Evolutionary conservation across 2,113 vertebrate species (phyloP), one percentile per base, ranked within the genome.

Genomic region (Vidua macroura): DNA sequence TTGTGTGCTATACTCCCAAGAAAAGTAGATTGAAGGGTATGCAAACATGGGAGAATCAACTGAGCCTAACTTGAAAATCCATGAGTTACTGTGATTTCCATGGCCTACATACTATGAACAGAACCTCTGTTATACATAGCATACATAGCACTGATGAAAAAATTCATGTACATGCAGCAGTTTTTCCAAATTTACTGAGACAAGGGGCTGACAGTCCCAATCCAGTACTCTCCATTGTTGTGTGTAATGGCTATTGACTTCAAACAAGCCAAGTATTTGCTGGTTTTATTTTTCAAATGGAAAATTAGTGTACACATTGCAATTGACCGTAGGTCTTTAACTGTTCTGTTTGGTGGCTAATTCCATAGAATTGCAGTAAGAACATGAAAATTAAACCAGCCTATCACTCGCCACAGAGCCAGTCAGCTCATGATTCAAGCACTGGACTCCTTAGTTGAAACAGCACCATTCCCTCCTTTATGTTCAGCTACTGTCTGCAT

Each of bases 391-490:
- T 59, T 51, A 84, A 95, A 74, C 24, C 12, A 78, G 12, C 6
- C 12, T n/a, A 15, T 90, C 0, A 0, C 7, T 62, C 44, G 4
- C 10, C 1, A 3, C 16, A 55, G 25, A 84, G 19, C 1, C 30
- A 55, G 27, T 22, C 11, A 67, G 28, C 13, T 68, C 62, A 70
- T 0, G 2, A 23, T 44, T 90, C 33, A 44, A 51, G 12, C n/a
- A 60, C 12, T 56, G 73, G 15, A 11, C 0, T 5, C 8, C 24
- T 67, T 67, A 62, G 19, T 9, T 84, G 53, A 88, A 94, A 64
- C 1, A 25, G 9, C 30, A 28, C 16, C 3, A 30, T 62, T 74
- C 5, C 3, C 9, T 52, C 37, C 31, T 52, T 72, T 72, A n/a
- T 30, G 9, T 74, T 90, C 66, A 59, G 20, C 14, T 74, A 30